These are phyloP conservation scores for Melinopterus prodromus DNA, from an alignment of 2,888 invertebrate species.

Conservation along the genomic window DNA sequence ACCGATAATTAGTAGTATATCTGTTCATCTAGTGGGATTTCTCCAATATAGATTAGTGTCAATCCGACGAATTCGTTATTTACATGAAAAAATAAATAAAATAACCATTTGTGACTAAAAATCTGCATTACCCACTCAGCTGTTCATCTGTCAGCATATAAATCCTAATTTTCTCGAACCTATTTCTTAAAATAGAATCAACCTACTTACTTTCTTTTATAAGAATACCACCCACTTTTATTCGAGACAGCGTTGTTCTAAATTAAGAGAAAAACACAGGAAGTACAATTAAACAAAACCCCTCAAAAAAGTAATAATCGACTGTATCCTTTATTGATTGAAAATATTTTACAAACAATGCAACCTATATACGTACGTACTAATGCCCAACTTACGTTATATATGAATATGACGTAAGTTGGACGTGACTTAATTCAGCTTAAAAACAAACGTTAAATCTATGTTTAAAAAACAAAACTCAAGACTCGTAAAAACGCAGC, in stretches of 20 bases:
- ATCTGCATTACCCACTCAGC: background rate
- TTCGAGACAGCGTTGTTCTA: background rate
- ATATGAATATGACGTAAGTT: background rate
- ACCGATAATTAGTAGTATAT: no score
- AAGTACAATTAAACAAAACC: background rate
- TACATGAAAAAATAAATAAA: background rate
- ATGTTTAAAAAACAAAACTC: background rate
- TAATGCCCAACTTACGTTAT: background rate
- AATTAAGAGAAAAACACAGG: background rate
- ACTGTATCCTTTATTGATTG: background rate
- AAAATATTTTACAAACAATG: background rate
- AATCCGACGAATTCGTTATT: no score
- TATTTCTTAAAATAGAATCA: background rate
- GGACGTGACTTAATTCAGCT: background rate
- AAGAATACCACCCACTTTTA: background rate
- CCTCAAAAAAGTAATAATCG: background rate
- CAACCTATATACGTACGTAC: background rate
- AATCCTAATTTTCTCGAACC: background rate
- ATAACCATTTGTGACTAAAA: background rate
- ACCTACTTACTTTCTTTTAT: background rate
- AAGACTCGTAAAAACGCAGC: background rate
- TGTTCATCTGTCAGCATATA: background rate
- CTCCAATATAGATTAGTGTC: no score
- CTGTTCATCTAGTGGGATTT: no score
- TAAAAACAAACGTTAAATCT: background rate